Percentiles rank a stretch among this genome's conserved stretches.
These are phyloP conservation scores for Amphiprion percula DNA, from an alignment of 2,113 vertebrate genomes.

Conservation along the genomic window DNA sequence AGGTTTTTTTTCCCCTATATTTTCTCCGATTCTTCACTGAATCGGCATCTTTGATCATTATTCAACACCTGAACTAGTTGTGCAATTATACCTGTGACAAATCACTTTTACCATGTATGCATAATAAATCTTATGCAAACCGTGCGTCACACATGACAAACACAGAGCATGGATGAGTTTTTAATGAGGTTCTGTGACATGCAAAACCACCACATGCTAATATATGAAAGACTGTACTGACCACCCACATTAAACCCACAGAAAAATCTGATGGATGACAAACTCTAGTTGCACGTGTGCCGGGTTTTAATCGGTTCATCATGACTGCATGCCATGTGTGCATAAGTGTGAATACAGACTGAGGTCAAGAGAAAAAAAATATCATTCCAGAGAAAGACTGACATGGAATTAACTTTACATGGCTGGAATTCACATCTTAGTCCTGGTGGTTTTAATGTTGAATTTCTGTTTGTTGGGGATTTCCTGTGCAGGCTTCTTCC, in stretches of 20 bases:
- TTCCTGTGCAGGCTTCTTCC: neutral
- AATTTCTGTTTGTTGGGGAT: neutral
- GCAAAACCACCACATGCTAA: rapidly evolving
- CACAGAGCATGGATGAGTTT: neutral
- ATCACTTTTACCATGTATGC: neutral
- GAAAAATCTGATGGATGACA: conserved; percentile 25
- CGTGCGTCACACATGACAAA: neutral
- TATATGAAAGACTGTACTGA: neutral
- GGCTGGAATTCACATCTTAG: too few relatives aligned
- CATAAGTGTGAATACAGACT: neutral
- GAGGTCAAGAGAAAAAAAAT: neutral
- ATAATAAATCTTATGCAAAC: neutral
- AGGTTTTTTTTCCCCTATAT: neutral
- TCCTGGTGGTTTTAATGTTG: neutral
- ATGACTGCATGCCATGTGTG: conserved; percentile 11
- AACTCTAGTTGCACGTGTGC: neutral
- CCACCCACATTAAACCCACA: conserved; percentile 17
- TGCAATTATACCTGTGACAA: conserved; percentile 11
- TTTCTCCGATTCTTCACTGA: conserved; percentile 10
- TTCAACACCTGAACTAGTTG: conserved; percentile 3
- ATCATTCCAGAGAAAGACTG: neutral
- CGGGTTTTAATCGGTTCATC: conserved; percentile 10
- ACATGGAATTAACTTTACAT: too few relatives aligned
- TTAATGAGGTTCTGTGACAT: neutral
- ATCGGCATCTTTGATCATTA: conserved; percentile 31